Evolutionary conservation across 2,113 vertebrate genomes (phyloP).

Genomic region (Parotia lawesii): DNA sequence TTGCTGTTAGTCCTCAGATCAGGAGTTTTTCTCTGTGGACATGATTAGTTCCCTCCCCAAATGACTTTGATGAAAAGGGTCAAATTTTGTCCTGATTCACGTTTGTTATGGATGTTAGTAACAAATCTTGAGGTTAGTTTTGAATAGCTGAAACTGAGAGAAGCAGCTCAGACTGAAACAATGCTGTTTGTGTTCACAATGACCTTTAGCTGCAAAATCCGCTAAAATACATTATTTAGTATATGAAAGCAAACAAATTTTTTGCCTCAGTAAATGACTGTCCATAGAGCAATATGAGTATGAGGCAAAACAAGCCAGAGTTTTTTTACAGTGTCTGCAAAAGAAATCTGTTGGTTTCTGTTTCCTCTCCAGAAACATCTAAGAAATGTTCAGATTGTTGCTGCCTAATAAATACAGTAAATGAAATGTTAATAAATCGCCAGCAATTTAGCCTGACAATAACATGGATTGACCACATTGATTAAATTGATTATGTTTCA

Average conservation of each 20-base stretch:
- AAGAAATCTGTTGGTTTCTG: neutral
- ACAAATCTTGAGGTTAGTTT: neutral
- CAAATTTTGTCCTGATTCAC: neutral
- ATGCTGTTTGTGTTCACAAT: neutral
- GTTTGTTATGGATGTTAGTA: neutral
- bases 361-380: neutral
- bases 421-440: slow-evolving; percentile 72
- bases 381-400: neutral
- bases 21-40: neutral
- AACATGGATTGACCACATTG: slow-evolving; percentile 65
- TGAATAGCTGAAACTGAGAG: neutral
- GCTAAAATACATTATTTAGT: slow-evolving; percentile 18
- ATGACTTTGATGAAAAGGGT: neutral
- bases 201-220: slow-evolving; percentile 17
- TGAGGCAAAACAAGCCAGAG: neutral
- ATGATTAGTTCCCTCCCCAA: neutral
- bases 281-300: neutral
- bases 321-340: neutral
- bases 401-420: slow-evolving; percentile 48
- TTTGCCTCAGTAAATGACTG: neutral
- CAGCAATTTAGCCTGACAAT: slow-evolving; percentile 72
- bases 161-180: neutral
- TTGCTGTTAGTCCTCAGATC: neutral
- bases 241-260: neutral
- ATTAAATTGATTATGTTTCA: slow-evolving; percentile 80